A percentile compares a stretch with the other conserved stretches of the same genome.
These are phyloP conservation scores for Drosophila demipolita DNA, from an alignment of 2,888 invertebrate genomes.

Conservation along the genomic window DNA sequence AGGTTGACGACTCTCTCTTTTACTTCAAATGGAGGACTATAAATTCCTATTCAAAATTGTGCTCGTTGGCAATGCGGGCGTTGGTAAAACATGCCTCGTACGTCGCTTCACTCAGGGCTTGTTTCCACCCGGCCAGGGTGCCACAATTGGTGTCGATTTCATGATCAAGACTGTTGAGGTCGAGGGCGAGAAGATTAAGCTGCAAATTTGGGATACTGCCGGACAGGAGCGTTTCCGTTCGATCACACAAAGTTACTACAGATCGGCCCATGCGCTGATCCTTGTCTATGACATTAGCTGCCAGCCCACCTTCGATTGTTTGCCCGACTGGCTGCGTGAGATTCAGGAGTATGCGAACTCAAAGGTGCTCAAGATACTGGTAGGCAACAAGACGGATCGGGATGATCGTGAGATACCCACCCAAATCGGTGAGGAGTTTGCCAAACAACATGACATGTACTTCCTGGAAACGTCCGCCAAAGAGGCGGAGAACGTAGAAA, in stretches of 20 bases:
- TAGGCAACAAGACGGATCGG: constrained; percentile 98
- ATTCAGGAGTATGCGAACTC: constrained; percentile 98
- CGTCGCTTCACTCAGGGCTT: constrained; percentile 99
- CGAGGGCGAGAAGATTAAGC: constrained; percentile 97
- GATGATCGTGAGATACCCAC: constrained; percentile 96
- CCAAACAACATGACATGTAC: constrained; percentile 98
- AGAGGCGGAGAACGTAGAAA: constrained; percentile 98
- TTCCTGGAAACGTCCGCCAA: constrained; percentile 99
- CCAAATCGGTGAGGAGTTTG: constrained; percentile 97
- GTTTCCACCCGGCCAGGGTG: constrained; percentile 99
- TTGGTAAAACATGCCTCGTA: constrained; percentile 98
- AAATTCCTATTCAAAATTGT: constrained; percentile 99
- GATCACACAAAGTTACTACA: constrained; percentile 98
- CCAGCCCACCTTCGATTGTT: constrained; percentile 98
- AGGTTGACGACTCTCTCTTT: constrained; percentile 7
- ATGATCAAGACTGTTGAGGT: constrained; percentile 99
- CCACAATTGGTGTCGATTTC: constrained; percentile 99
- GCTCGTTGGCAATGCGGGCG: constrained; percentile 98
- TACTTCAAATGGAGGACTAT: constrained; percentile 95
- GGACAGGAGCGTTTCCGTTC: constrained; percentile 98
- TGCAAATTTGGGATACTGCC: constrained; percentile 99
- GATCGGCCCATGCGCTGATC: constrained; percentile 98
- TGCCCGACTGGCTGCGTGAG: constrained; percentile 98
- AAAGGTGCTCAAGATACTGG: constrained; percentile 87
- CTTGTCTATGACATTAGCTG: constrained; percentile 98